Conservation (phyloP, 2,113 vertebrate genomes). For the Pteruthius melanotis region DNA sequence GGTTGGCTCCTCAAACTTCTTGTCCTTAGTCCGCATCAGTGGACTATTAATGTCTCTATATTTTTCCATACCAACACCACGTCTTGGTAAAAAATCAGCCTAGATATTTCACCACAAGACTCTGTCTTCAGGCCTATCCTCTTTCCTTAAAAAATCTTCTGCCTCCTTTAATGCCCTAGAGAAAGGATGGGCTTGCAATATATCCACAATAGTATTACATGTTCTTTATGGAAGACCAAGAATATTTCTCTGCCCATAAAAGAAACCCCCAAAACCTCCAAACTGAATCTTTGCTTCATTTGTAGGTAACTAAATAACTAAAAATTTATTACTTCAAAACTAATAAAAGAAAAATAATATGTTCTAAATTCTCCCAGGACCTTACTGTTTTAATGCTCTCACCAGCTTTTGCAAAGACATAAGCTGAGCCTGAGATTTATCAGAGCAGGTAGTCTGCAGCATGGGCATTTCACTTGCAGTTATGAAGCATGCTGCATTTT, state of each 20-base stretch:
- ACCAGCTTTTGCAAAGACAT: neutral
- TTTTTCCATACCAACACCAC: neutral
- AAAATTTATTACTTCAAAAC: neutral
- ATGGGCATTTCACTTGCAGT: neutral
- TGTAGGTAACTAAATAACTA: neutral
- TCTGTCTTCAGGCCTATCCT: neutral
- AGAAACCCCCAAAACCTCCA: accelerated
- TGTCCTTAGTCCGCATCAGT: neutral
- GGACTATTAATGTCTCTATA: neutral
- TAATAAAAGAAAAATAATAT: neutral
- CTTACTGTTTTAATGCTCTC: neutral
- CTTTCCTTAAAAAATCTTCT: neutral
- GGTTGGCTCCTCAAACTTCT: neutral
- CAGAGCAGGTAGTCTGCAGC: neutral
- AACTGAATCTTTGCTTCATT: neutral
- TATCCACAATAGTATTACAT: neutral
- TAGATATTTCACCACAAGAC: neutral
- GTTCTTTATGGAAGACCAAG: neutral
- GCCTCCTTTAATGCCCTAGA: neutral
- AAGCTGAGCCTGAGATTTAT: neutral
- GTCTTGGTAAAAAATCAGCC: neutral
- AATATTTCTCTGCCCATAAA: neutral
- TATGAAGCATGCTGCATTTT: neutral
- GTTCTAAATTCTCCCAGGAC: neutral
- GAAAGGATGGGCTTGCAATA: neutral